phyloP scores from a whole-genome alignment of 2,888 invertebrate species.

The Germaria angustata region DNA sequence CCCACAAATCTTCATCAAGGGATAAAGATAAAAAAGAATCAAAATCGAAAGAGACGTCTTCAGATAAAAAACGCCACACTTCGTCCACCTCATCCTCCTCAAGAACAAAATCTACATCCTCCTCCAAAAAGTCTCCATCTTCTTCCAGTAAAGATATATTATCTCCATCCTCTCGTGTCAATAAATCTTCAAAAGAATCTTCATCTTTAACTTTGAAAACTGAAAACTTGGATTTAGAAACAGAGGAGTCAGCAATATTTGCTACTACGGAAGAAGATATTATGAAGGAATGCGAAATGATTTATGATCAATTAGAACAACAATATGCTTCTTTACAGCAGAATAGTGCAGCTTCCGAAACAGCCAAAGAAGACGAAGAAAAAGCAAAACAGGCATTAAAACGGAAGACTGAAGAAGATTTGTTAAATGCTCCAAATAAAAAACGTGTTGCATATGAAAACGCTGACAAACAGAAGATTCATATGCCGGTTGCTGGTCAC shows the following conservation, averaged over 20 bases:
- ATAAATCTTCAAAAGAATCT: constrained; percentile 67
- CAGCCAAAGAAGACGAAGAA: constrained; percentile 70
- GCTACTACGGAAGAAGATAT: constrained; percentile 84
- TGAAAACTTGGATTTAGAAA: constrained; percentile 2
- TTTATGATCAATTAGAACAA: constrained; percentile 89
- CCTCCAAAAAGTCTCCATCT: constrained; percentile 41
- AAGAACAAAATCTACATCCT: constrained; percentile 64
- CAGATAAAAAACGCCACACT: constrained; percentile 67
- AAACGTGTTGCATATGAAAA: constrained; percentile 88
- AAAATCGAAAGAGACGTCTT: constrained; percentile 68
- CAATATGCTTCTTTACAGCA: constrained; percentile 74
- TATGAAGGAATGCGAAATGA: constrained; percentile 90
- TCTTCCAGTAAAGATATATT: constrained; percentile 42
- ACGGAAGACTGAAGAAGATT: constrained; percentile 74
- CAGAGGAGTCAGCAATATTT: constrained; percentile 66
- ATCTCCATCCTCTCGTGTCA: constrained; percentile 59
- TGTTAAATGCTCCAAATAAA: constrained; percentile 79
- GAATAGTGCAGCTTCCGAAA: constrained; percentile 66
- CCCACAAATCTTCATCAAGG: constrained; percentile 51
- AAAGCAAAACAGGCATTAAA: constrained; percentile 69
- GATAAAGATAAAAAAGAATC: constrained; percentile 64
- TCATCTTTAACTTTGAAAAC: constrained; percentile 39
- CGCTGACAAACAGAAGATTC: constrained; percentile 80
- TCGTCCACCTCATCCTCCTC: constrained; percentile 53
- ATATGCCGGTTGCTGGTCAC: constrained; percentile 79